A percentile compares a stretch with the other conserved stretches of the same genome.
phyloP scores from a whole-genome alignment of 2,888 invertebrate genomes.

The Geotrupes spiniger region DNA sequence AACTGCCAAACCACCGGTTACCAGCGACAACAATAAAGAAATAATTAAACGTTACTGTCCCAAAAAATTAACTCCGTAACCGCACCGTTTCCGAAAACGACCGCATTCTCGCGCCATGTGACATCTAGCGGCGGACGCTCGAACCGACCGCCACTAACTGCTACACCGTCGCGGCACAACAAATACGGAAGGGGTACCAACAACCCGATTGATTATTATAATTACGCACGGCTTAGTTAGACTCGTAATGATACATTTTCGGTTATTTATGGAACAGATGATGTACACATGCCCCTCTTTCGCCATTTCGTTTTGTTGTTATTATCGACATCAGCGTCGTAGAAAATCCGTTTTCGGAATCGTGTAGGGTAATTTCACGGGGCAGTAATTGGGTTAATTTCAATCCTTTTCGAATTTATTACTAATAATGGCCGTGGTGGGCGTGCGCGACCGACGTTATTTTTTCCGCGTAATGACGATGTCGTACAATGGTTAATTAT shows the following conservation, averaged over 20 bases:
- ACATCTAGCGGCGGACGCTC: slow-evolving; percentile 26
- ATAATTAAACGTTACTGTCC: slow-evolving; percentile 18
- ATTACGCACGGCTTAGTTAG: slow-evolving; percentile 28
- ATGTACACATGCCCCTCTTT: slow-evolving; percentile 23
- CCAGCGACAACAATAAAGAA: slow-evolving; percentile 17
- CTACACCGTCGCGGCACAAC: neutral
- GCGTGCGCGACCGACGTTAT: slow-evolving; percentile 9
- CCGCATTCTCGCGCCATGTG: slow-evolving; percentile 22
- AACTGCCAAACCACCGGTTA: slow-evolving; percentile 14
- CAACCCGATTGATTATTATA: slow-evolving; percentile 32
- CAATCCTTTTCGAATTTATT: slow-evolving; percentile 25
- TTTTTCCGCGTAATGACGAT: slow-evolving; percentile 6
- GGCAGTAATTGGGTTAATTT: slow-evolving; percentile 21
- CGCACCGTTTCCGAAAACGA: slow-evolving; percentile 13
- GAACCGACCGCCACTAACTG: neutral
- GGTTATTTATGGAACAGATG: slow-evolving; percentile 32
- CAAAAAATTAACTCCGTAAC: slow-evolving; percentile 15
- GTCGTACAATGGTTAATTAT: slow-evolving; percentile 5
- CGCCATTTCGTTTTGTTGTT: neutral
- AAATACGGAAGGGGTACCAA: slow-evolving; percentile 14
- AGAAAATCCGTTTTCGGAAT: slow-evolving; percentile 16
- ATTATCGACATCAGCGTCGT: neutral
- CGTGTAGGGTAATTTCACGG: slow-evolving; percentile 16
- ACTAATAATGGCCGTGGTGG: slow-evolving; percentile 15
- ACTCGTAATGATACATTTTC: slow-evolving; percentile 28